A percentile compares a stretch with the other conserved stretches of the same genome.
Evolutionary conservation across 2,113 vertebrate species (phyloP).

Genomic region (Neoarius graeffei): DNA sequence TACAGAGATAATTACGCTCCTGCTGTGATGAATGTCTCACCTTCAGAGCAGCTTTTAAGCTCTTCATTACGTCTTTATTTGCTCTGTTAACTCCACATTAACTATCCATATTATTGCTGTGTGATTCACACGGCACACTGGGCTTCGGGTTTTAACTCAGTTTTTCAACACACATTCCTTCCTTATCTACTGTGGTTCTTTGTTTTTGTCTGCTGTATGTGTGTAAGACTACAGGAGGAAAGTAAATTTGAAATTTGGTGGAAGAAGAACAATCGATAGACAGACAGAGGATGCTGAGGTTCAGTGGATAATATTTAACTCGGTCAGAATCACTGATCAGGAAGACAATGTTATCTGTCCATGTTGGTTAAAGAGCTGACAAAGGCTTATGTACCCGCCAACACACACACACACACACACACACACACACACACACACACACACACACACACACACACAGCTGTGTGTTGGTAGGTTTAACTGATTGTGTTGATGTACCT

Average conservation of each 20-base stretch:
- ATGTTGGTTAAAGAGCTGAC: slow-evolving; percentile 24
- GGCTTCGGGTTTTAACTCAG: neutral
- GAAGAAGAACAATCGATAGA: slow-evolving; percentile 38
- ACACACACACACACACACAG: neutral
- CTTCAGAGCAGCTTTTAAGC: neutral
- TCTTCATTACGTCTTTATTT: slow-evolving; percentile 24
- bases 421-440: neutral
- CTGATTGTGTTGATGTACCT: neutral
- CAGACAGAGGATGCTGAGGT: slow-evolving; percentile 10
- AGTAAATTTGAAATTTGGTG: neutral
- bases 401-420: neutral
- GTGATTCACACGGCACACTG: neutral
- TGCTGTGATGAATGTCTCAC: neutral
- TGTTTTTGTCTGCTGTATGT: slow-evolving; percentile 25
- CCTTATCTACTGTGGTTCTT: neutral
- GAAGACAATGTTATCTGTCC: slow-evolving; percentile 57
- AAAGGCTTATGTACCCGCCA: neutral
- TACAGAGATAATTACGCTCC: neutral
- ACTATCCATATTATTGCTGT: neutral
- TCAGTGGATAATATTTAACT: slow-evolving; percentile 61
- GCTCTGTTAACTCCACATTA: slow-evolving; percentile 3
- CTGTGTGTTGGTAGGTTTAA: neutral
- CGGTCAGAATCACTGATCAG: slow-evolving; percentile 37
- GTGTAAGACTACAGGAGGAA: neutral
- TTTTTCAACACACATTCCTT: neutral